Percentiles rank a stretch among this genome's conserved stretches.
These are phyloP conservation scores for Sycophila texana DNA, from an alignment of 2,888 invertebrate genomes.

Conservation along the genomic window DNA sequence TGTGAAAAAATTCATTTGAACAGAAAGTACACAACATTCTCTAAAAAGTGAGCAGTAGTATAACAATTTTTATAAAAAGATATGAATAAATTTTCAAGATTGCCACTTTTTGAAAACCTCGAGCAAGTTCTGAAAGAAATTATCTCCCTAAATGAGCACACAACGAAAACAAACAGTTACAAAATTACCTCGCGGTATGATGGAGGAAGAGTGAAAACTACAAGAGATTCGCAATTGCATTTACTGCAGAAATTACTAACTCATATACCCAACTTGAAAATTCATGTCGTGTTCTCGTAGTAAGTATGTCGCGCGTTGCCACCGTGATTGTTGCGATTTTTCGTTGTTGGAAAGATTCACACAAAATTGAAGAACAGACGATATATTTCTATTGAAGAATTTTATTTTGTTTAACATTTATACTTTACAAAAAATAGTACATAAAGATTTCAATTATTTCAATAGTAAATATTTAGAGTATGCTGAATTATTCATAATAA, in stretches of 20 bases:
- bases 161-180: neutral
- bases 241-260: neutral
- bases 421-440: too few relatives aligned
- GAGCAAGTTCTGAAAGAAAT: neutral
- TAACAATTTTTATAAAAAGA: neutral
- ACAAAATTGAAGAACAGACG: neutral
- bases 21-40: too few relatives aligned
- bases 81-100: neutral
- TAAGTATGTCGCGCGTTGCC: too few relatives aligned
- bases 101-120: too few relatives aligned
- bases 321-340: too few relatives aligned
- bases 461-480: too few relatives aligned
- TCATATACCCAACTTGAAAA: neutral
- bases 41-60: too few relatives aligned
- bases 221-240: slow-evolving; percentile 5
- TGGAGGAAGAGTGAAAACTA: slow-evolving; percentile 28
- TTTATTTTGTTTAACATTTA: too few relatives aligned
- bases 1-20: too few relatives aligned
- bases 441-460: too few relatives aligned
- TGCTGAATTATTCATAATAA: too few relatives aligned
- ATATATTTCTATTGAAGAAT: too few relatives aligned
- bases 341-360: neutral
- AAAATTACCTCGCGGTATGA: neutral
- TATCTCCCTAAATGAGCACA: neutral
- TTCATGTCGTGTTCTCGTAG: neutral